These are phyloP conservation scores for Venustaconcha ellipsiformis DNA, from an alignment of 1,140 invertebrate species.

Conservation along the genomic window DNA sequence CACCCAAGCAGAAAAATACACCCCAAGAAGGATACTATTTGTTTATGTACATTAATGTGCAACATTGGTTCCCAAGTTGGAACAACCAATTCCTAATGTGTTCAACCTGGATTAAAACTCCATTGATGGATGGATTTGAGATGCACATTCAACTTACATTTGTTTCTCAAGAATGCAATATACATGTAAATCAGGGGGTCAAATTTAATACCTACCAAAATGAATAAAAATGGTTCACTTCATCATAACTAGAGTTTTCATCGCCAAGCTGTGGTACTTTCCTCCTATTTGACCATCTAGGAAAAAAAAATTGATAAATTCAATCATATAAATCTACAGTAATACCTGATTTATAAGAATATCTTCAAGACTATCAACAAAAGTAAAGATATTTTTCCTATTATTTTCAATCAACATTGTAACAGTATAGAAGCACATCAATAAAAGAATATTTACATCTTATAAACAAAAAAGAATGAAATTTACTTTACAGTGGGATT, in stretches of 20 bases:
- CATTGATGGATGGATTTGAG: not conserved
- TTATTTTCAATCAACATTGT: not conserved
- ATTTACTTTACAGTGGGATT: not conserved
- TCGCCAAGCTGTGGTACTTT: slow-evolving; percentile 89
- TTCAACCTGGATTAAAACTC: not conserved
- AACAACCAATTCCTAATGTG: no score
- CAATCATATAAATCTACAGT: not conserved
- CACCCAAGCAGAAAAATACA: no score
- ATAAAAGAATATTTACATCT: not conserved
- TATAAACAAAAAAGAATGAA: not conserved
- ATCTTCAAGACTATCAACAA: not conserved
- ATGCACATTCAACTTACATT: no score
- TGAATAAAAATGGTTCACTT: slow-evolving; percentile 74
- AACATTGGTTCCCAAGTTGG: no score
- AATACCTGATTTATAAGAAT: not conserved
- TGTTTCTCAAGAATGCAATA: no score
- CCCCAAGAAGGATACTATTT: no score
- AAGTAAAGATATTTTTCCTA: slow-evolving; percentile 1
- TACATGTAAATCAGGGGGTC: no score
- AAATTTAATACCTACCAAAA: slow-evolving; percentile 70
- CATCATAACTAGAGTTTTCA: slow-evolving; percentile 73
- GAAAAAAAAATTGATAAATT: slow-evolving; percentile 35
- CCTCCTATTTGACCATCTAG: slow-evolving; percentile 90
- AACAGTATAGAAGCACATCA: not conserved
- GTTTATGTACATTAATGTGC: no score